Evolutionary conservation across 2,888 invertebrate species (phyloP), one percentile per base, ranked within the genome.

Genomic region (Tanypteryx hageni): DNA sequence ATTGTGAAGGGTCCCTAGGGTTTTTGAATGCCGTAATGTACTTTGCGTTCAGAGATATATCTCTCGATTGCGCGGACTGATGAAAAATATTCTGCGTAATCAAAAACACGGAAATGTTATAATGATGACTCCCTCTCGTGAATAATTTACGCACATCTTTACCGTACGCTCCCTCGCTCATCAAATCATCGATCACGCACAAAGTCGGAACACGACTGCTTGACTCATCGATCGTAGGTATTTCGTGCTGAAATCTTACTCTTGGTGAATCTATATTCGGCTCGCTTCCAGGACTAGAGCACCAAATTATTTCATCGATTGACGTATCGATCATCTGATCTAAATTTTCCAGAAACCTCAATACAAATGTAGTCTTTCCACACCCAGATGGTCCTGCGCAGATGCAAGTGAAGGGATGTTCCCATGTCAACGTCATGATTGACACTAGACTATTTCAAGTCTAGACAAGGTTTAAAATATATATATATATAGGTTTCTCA

Each of bases 91-190:
- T 81, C 18, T 83, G 56, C 0, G 83, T 83, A 2, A 83, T 83
- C 0, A 56, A 56, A 9, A 83, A 56, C 0, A 83, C 10, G 4
- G 83, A 83, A 16, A 83, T 56, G 3, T 83, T 56, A n/a, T n/a
- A n/a, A n/a, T n/a, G n/a, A n/a, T n/a, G n/a, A n/a, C n/a, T n/a
- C n/a, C n/a, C n/a, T n/a, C n/a, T n/a, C n/a, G n/a, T n/a, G n/a
- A n/a, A n/a, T n/a, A n/a, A n/a, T n/a, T n/a, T n/a, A n/a, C n/a
- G 11, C 44, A 83, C 83, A 13, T 56, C 83, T 83, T 83, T 83
- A 83, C 83, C 56, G 18, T 83, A 56, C 0, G 44, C 83, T 16
- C 83, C 83, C 18, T 83, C 83, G 18, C 83, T 56, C 83, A 83
- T 83, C 10, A 83, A 9, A 83, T 56, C 56, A 18, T 83, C 83